Base-by-base conservation (phyloP, 2,797 vertebrate genomes). In the Thalassophryne amazonica region DNA sequence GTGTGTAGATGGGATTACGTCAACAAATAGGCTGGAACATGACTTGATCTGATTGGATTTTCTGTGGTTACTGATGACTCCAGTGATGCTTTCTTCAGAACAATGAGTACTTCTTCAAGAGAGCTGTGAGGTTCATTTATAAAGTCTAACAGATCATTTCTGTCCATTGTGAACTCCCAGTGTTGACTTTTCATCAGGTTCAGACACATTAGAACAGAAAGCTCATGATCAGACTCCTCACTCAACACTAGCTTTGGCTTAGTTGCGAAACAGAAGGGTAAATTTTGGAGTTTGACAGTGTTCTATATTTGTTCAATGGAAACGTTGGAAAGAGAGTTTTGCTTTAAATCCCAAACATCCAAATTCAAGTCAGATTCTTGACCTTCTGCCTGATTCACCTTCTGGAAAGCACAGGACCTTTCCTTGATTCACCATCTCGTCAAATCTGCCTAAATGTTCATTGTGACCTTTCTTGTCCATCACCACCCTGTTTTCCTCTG, bases 281-380 rank as follows among this genome's bases (percentile, higher is more conserved):
- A 11, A 14, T 21, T 6, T 3, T 19, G 13, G 13, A 45, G 27
- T 30, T 22, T 45, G 0, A 32, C 41, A 32, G 8, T 45, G 12
- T 11, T 1, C 1, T 30, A 15, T 30, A n/a, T n/a, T n/a, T n/a
- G n/a, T n/a, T n/a, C n/a, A n/a, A n/a, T n/a, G n/a, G n/a, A n/a
- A n/a, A n/a, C 13, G 3, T 22, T 32, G 9, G 28, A 19, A 22
- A 23, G n/a, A 30, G n/a, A 8, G 40, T 40, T 48, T 57, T 34
- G 32, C 12, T 32, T 56, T 20, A 38, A 37, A 15, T 38, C 38
- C 27, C 18, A 37, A 37, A 45, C 20, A 28, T 46, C 15, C 46
- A 56, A 56, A 46, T 48, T 16, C 40, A 48, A 39, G 4, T 48
- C 12, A 12, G 28, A 48, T 48, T 40, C 6, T 0, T 19, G 25